phyloP scores from a whole-genome alignment of 2,113 vertebrate species.

The Fulica atra region DNA sequence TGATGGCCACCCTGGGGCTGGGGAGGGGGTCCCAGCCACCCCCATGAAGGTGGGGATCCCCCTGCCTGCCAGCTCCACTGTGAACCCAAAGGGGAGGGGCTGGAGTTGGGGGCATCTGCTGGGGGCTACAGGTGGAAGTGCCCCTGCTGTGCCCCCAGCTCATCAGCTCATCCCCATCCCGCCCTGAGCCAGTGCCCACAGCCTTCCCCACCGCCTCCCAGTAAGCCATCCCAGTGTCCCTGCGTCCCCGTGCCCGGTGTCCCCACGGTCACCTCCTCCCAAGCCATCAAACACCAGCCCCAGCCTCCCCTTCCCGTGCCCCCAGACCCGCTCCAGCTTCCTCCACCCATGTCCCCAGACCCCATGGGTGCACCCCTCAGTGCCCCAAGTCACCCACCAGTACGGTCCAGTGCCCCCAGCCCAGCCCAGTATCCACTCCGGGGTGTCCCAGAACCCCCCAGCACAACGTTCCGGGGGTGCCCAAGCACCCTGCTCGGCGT shows the following conservation, averaged over 20 bases:
- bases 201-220: no score
- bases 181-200: background rate
- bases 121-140: background rate
- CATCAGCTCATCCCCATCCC: rapidly evolving
- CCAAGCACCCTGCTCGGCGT: rapidly evolving
- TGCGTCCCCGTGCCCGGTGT: background rate
- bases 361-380: rapidly evolving
- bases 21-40: background rate
- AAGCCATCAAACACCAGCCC: no score
- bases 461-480: background rate
- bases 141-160: background rate
- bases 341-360: background rate
- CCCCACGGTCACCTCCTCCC: background rate
- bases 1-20: background rate
- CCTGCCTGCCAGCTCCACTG: background rate
- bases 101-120: rapidly evolving
- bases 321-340: background rate
- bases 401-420: background rate
- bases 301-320: background rate
- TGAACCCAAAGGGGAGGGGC: rapidly evolving
- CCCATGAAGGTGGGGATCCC: background rate
- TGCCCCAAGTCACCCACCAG: background rate
- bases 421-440: background rate
- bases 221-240: background rate
- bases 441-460: background rate